phyloP scores from a whole-genome alignment of 2,888 invertebrate genomes.

The Spodoptera exigua region DNA sequence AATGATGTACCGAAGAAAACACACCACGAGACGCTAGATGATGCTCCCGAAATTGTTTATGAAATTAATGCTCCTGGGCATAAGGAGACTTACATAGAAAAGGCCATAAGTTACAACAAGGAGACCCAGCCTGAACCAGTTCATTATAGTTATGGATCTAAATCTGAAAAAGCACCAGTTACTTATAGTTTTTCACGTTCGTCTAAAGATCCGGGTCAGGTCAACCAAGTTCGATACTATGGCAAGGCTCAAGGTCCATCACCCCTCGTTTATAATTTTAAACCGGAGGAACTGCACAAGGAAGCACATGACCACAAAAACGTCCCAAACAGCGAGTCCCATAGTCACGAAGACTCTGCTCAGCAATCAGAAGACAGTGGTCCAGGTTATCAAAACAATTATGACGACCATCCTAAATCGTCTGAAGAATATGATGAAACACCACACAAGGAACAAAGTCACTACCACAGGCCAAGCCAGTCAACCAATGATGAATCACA shows the following conservation, averaged over 20 bases:
- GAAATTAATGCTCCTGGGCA: constrained; percentile 81
- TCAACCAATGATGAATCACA: constrained; percentile 27
- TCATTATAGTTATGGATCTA: constrained; percentile 73
- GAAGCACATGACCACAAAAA: constrained; percentile 47
- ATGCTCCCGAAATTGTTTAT: constrained; percentile 76
- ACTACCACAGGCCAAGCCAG: constrained; percentile 34
- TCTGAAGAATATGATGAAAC: constrained; percentile 48
- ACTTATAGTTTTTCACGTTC: constrained; percentile 72
- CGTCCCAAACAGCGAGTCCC: constrained; percentile 53
- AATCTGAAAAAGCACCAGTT: constrained; percentile 74
- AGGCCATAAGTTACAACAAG: constrained; percentile 80
- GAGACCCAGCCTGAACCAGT: constrained; percentile 78
- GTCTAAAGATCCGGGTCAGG: constrained; percentile 70
- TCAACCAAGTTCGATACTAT: constrained; percentile 70
- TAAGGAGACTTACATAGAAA: constrained; percentile 80
- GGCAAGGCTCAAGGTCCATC: constrained; percentile 70
- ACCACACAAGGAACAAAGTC: constrained; percentile 39
- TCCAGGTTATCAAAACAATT: constrained; percentile 48
- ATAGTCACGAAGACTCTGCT: constrained; percentile 40
- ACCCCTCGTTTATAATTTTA: constrained; percentile 72
- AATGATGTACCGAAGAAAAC: constrained; percentile 67
- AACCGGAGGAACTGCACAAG: constrained; percentile 64
- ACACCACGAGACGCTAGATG: constrained; percentile 67
- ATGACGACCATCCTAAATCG: constrained; percentile 38
- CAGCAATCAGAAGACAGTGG: constrained; percentile 53